Evolutionary conservation across 2,888 invertebrate species (phyloP).

Genomic region (Melinopterus prodromus): DNA sequence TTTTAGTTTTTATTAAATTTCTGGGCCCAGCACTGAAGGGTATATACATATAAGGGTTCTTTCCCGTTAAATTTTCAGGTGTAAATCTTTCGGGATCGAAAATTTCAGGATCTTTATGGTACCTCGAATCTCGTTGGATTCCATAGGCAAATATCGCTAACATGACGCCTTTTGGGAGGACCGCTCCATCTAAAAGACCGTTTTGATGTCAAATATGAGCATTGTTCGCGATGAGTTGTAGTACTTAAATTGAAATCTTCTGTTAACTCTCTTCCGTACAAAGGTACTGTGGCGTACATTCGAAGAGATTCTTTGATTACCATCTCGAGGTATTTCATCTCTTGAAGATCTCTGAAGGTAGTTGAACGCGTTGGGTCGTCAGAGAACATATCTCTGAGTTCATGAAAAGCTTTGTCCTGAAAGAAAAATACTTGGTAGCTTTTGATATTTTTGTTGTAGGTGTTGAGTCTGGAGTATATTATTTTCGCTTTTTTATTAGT

Average conservation of each 20-base stretch:
- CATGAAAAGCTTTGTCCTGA: constrained; percentile 57
- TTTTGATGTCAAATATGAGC: background rate
- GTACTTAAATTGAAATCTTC: constrained; percentile 55
- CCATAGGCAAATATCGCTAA: constrained; percentile 30
- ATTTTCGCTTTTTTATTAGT: too few relatives aligned
- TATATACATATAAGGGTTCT: constrained; percentile 52
- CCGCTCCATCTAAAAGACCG: constrained; percentile 26
- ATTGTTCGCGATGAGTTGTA: constrained; percentile 10
- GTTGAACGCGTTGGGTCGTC: constrained; percentile 43
- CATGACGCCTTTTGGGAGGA: constrained; percentile 37
- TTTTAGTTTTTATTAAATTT: constrained; percentile 37
- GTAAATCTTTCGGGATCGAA: constrained; percentile 56
- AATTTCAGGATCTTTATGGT: constrained; percentile 58
- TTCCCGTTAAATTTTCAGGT: constrained; percentile 47
- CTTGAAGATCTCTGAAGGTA: constrained; percentile 57
- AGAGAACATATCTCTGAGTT: constrained; percentile 55
- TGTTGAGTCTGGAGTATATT: too few relatives aligned
- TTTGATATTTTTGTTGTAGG: too few relatives aligned
- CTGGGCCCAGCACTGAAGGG: constrained; percentile 55
- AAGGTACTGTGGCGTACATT: constrained; percentile 65
- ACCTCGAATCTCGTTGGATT: constrained; percentile 58
- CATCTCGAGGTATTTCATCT: constrained; percentile 66
- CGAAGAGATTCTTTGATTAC: constrained; percentile 65
- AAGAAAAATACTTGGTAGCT: constrained; percentile 34
- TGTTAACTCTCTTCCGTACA: constrained; percentile 59